Base-by-base conservation (phyloP, 1,140 invertebrate species). In the Cyphomyrmex costatus region DNA sequence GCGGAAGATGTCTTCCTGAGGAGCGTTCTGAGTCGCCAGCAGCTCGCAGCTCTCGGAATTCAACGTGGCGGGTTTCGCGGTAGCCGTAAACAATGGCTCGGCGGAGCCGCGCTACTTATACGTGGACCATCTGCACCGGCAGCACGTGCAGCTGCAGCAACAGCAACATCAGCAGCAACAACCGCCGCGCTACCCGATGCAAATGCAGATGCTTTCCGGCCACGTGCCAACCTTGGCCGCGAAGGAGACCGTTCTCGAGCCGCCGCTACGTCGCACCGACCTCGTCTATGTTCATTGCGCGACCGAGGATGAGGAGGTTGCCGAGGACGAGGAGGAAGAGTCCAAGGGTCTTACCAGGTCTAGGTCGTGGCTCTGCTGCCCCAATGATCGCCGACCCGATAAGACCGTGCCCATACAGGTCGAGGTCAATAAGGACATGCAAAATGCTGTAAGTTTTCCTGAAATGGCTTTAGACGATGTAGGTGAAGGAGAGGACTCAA, bases 341-440 rank as follows among this genome's bases (percentile, higher is more conserved):
- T 70, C 85, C 56, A 77, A 61, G 30, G 85, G 71, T 21, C 65
- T 91, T 30, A 88, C 86, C 33, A 91, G 89, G 63, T 90, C 91
- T 56, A 90, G 93, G 79, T 92, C 93, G 74, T 93, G 92, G 93
- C 88, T 93, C 8, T 93, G 92, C 79, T 93, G 93, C 74, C 92
- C 92, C 5, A 86, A 66, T 51, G 91, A 92, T 86, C 87, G 84
- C 46, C 68, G 89, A 68, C 70, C 82, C 66, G 92, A 93, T 65
- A 90, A 85, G 24, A 91, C 89, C 53, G 91, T 93, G 33, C 90
- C 92, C 7, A 91, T 92, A 82, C 92, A 92, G 66, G 73, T 93
- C 63, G 86, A 91, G 42, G 61, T 42, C 79, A 61, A 86, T 86
- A 87, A 77, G 68, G 80, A 88, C 36, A 84, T 86, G 49, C 89